Conservation (phyloP, 2,113 vertebrate genomes). For the Ammospiza nelsoni region DNA sequence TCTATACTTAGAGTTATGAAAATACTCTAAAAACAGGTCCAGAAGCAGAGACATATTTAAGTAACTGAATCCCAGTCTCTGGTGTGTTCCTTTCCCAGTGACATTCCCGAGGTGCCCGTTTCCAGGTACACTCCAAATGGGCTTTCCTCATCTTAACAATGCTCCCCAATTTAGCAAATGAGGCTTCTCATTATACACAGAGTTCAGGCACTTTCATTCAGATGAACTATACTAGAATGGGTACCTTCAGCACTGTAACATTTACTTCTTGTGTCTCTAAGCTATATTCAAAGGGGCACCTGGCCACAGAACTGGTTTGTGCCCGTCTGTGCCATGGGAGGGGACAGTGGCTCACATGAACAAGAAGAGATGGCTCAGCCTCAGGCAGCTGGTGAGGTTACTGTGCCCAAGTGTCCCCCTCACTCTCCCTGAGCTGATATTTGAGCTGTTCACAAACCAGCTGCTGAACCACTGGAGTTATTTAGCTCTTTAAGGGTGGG, state of each 20-base stretch:
- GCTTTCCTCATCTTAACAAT: background rate
- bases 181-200: background rate
- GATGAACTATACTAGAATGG: background rate
- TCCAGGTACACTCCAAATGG: background rate
- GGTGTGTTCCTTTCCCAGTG: background rate
- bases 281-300: background rate
- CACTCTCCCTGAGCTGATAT: background rate
- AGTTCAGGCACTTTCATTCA: background rate
- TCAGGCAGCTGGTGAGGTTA: background rate
- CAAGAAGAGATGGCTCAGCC: background rate
- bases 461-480: constrained; percentile 50
- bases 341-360: background rate
- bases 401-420: background rate
- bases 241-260: background rate
- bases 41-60: background rate
- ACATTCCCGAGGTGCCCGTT: background rate
- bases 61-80: background rate
- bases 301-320: background rate
- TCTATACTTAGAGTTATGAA: background rate
- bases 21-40: background rate
- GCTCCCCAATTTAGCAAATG: background rate
- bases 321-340: background rate
- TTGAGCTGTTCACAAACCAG: constrained; percentile 57
- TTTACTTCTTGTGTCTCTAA: background rate
- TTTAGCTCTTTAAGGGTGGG: constrained; percentile 46